A percentile compares a stretch with the other conserved stretches of the same genome.
Evolutionary conservation across 1,140 invertebrate genomes (phyloP).

Genomic region (Scaptomyza montana): DNA sequence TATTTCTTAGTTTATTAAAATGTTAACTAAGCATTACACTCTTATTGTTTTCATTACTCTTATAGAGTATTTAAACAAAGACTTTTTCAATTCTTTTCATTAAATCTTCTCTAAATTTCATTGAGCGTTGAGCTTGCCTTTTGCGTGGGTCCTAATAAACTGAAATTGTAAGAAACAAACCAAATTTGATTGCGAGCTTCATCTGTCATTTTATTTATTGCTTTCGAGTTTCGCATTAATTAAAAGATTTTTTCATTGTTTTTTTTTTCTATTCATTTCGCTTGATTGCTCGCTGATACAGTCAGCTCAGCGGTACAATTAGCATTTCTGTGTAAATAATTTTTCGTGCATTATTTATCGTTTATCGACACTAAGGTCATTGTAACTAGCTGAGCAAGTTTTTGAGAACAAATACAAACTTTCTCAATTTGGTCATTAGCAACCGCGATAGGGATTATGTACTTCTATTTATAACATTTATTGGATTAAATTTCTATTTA

Average conservation of each 20-base stretch:
- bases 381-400: slow-evolving; percentile 26
- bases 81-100: no score
- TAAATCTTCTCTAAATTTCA: no score
- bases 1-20: no score
- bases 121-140: no score
- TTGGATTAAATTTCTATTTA: no score
- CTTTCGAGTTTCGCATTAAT: slow-evolving; percentile 55
- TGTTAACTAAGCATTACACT: no score
- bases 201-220: slow-evolving; percentile 52
- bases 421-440: background rate
- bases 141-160: no score
- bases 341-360: slow-evolving; percentile 37
- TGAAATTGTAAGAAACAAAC: slow-evolving; percentile 10
- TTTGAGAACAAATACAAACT: slow-evolving; percentile 12
- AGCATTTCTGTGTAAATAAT: slow-evolving; percentile 68
- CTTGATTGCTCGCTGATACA: slow-evolving; percentile 25
- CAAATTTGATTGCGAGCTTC: slow-evolving; percentile 24
- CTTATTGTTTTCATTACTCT: no score
- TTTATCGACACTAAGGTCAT: slow-evolving; percentile 39
- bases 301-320: slow-evolving; percentile 45
- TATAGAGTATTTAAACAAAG: no score
- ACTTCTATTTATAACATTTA: no score
- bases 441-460: no score
- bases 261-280: slow-evolving; percentile 8
- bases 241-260: slow-evolving; percentile 60